Evolutionary conservation across 1,140 invertebrate species (phyloP), one percentile per base, ranked within the genome.

Genomic region (Drosophila trapezifrons): DNA sequence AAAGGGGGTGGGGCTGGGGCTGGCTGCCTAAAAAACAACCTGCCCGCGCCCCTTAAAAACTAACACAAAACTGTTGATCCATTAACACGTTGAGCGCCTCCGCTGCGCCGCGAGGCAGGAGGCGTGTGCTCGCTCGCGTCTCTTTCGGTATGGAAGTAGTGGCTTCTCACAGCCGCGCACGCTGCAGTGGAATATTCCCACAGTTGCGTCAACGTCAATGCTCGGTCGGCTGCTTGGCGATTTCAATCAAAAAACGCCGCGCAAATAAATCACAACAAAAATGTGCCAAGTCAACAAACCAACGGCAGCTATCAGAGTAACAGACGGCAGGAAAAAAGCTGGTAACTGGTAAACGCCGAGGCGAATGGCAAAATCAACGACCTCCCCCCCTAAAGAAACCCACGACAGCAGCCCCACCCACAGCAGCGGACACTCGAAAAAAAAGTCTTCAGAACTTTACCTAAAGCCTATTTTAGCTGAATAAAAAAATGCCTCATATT

Each of bases 161-260:
- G 49, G 49, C 49, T 13, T 87, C 86, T 82, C 71, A 81, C 29
- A 43, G 59, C 59, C 67, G 65, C 57, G 63, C 55, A 63, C 63
- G 73, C 77, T 85, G 78, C 83, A 87, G 51, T 87, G 83, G 83
- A 87, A 87, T 87, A 87, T 87, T 87, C 83, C 83, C 83, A 87
- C 83, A 89, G 84, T 80, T 79, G 81, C 76, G 80, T 82, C 79
- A 82, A 81, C 66, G 67, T 54, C 49, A 71, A 52, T 62, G 59
- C 46, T 25, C 66, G 40, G 42, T 25, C 37, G 37, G 45, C 27
- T 42, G 73, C 57, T 69, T 66, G 64, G 66, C 29, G 65, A 85
- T 80, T 85, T 80, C 66, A 77, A 85, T 81, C 73, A 86, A 74
- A 83, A 85, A 82, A 62, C 45, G 56, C 75, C 74, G 69, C 80